Conservation (phyloP, 2,113 vertebrate species). For the Oceanites oceanicus region DNA sequence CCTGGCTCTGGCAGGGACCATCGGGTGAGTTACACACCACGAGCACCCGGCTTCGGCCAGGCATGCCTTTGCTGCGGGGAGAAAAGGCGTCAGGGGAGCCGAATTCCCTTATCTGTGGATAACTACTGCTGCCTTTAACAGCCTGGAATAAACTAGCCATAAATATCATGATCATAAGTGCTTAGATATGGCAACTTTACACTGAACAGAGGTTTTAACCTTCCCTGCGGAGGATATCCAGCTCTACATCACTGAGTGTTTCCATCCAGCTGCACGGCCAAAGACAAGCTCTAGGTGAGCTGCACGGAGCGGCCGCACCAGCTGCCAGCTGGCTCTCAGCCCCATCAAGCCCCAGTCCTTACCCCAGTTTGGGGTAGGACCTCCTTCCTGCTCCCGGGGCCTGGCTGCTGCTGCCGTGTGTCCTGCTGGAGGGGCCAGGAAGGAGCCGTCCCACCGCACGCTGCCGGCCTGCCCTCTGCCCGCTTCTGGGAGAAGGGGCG, state of each 20-base stretch:
- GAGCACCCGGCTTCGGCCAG: not conserved
- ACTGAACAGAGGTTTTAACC: slow-evolving; percentile 66
- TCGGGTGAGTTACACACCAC: accelerated
- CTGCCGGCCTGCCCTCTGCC: not conserved
- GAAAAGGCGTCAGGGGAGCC: slow-evolving; percentile 26
- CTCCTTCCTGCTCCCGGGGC: not conserved
- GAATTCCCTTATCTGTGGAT: slow-evolving; percentile 47
- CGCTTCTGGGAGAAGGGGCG: accelerated
- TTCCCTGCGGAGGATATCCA: slow-evolving; percentile 47
- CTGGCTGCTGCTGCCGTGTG: not conserved
- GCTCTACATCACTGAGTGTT: slow-evolving; percentile 29
- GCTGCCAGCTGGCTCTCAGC: not conserved
- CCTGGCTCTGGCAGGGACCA: not conserved
- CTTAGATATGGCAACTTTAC: slow-evolving; percentile 64
- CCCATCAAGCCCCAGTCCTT: not conserved
- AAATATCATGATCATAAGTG: slow-evolving; percentile 63
- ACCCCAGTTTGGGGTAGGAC: not conserved
- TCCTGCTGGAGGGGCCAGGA: not conserved
- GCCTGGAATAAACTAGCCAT: slow-evolving; percentile 66
- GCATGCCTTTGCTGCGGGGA: not conserved
- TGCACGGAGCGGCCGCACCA: not conserved
- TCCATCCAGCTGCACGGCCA: not conserved
- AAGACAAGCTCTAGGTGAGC: not conserved
- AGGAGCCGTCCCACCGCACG: not conserved
- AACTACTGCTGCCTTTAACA: slow-evolving; percentile 62